phyloP scores from a whole-genome alignment of 2,113 vertebrate genomes.

The Lamprotornis superbus region DNA sequence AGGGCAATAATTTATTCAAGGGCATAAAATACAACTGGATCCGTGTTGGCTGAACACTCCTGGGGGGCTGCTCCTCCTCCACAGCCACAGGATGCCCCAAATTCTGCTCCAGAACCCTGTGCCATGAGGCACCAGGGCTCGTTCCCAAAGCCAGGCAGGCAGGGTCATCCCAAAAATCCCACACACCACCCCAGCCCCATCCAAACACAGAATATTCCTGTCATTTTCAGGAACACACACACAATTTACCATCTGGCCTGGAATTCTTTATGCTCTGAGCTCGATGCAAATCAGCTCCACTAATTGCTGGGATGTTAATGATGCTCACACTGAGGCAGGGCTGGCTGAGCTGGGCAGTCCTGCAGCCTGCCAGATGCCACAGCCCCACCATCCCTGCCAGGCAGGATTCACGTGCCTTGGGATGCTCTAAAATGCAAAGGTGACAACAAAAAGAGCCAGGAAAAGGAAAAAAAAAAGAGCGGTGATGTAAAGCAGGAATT shows the following conservation, averaged over 20 bases:
- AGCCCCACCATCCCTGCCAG: rapidly evolving
- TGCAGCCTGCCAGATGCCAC: neutral
- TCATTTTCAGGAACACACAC: neutral
- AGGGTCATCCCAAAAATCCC: neutral
- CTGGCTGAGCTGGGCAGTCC: neutral
- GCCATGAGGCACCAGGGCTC: rapidly evolving
- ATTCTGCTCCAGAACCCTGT: neutral
- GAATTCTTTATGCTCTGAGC: neutral
- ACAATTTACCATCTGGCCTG: constrained; percentile 45
- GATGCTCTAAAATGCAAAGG: neutral
- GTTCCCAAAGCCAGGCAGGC: neutral
- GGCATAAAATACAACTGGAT: neutral
- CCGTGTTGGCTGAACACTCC: rapidly evolving
- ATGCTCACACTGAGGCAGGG: neutral
- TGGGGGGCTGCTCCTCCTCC: neutral
- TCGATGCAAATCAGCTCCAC: constrained; percentile 24
- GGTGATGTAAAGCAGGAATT: neutral
- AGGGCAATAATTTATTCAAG: neutral
- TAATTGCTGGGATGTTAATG: constrained; percentile 28
- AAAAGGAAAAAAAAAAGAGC: neutral
- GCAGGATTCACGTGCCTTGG: neutral
- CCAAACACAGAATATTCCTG: neutral
- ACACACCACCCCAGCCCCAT: neutral
- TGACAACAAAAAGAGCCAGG: neutral
- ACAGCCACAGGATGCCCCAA: neutral